phyloP scores from a whole-genome alignment of 2,888 invertebrate species.

The Panopea generosa region DNA sequence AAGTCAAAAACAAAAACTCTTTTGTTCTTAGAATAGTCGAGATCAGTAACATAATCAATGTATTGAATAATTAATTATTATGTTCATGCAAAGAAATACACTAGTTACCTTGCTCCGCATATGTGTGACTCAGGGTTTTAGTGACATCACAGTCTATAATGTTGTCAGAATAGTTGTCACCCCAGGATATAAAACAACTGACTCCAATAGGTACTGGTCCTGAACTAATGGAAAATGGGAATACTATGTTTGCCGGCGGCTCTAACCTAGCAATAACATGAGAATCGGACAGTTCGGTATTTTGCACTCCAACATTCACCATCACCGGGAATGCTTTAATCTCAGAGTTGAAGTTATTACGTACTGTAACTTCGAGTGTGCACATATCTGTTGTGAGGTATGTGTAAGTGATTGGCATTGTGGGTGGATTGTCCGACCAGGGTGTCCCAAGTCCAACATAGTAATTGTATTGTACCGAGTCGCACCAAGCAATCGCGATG shows the following conservation, averaged over 20 bases:
- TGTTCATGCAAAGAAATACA: no score
- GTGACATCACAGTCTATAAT: slow-evolving; percentile 45
- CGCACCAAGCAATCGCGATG: slow-evolving; percentile 43
- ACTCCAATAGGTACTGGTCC: slow-evolving; percentile 71
- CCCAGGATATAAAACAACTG: slow-evolving; percentile 65
- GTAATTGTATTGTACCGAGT: slow-evolving; percentile 12
- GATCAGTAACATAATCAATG: no score
- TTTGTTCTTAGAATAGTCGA: no score
- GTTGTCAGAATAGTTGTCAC: slow-evolving; percentile 55
- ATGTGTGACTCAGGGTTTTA: no score
- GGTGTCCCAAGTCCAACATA: slow-evolving; percentile 18
- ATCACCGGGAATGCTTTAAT: slow-evolving; percentile 31
- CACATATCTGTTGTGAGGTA: slow-evolving; percentile 64
- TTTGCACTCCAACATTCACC: slow-evolving; percentile 64
- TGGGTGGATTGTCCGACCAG: slow-evolving; percentile 34
- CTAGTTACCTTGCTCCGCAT: no score
- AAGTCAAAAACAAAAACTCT: no score
- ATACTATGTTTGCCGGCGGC: slow-evolving; percentile 61
- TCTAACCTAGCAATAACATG: slow-evolving; percentile 47
- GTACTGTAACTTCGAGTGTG: slow-evolving; percentile 53
- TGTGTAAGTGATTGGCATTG: slow-evolving; percentile 48
- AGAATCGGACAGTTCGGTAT: background rate
- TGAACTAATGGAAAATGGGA: slow-evolving; percentile 39
- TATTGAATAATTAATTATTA: no score
- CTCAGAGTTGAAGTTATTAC: slow-evolving; percentile 61